These are phyloP conservation scores for Tachina lurida DNA, from an alignment of 2,888 invertebrate genomes.

Conservation along the genomic window DNA sequence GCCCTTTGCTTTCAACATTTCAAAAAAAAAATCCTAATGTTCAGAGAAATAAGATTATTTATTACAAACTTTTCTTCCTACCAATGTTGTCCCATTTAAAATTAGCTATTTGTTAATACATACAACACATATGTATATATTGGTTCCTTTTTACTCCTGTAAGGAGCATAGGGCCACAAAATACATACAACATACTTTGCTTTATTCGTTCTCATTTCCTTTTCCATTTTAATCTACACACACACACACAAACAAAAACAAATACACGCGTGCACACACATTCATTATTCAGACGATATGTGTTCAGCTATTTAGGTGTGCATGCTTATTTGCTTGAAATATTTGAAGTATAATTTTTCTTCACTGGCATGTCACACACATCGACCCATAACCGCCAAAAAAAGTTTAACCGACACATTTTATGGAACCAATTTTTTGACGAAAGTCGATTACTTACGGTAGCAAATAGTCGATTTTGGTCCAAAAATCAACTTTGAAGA, in stretches of 20 bases:
- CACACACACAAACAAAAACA: slow-evolving; percentile 42
- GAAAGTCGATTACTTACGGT: too few species aligned
- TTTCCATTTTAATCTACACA: background rate
- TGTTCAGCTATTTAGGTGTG: background rate
- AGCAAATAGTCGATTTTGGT: too few species aligned
- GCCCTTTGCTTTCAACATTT: background rate
- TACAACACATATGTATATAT: too few species aligned
- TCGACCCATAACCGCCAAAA: too few species aligned
- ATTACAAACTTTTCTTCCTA: background rate
- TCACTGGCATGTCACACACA: slow-evolving; percentile 10
- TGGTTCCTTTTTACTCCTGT: too few species aligned
- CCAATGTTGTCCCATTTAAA: slow-evolving; percentile 2
- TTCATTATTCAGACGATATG: background rate
- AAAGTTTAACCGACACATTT: too few species aligned
- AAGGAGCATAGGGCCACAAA: too few species aligned
- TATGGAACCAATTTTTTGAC: too few species aligned
- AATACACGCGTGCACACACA: slow-evolving; percentile 18
- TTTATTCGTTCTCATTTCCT: slow-evolving; percentile 36
- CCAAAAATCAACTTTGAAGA: too few species aligned
- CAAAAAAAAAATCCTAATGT: background rate
- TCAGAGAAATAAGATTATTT: background rate
- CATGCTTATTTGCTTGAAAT: background rate
- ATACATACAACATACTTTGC: slow-evolving; percentile 36
- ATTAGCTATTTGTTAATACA: slow-evolving; percentile 27
- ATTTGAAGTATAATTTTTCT: slow-evolving; percentile 11